phyloP scores from a whole-genome alignment of 2,888 invertebrate genomes.

The Phania funesta region DNA sequence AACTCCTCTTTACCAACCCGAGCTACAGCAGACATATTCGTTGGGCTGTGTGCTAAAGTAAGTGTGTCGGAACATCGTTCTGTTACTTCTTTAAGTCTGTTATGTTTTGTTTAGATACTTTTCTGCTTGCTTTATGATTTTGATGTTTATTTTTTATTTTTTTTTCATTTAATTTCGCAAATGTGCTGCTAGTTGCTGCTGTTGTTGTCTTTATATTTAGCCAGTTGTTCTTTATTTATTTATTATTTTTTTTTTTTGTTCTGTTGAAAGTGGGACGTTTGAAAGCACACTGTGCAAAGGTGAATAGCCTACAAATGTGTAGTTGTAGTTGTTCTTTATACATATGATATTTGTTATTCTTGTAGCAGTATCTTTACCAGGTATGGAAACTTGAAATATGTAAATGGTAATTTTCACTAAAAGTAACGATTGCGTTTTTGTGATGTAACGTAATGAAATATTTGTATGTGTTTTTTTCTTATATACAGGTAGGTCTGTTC shows the following conservation, averaged over 20 bases:
- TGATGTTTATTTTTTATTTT: conserved; percentile 21
- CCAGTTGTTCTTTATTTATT: conserved; percentile 37
- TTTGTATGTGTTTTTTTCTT: too few species aligned
- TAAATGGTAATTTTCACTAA: too few species aligned
- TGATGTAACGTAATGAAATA: too few species aligned
- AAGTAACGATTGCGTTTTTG: too few species aligned
- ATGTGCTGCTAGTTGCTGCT: conserved; percentile 33
- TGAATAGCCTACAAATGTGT: conserved; percentile 77
- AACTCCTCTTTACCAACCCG: neutral
- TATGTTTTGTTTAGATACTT: conserved; percentile 54
- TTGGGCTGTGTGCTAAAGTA: conserved; percentile 37
- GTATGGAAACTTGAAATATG: too few species aligned
- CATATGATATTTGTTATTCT: conserved; percentile 5
- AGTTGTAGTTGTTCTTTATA: conserved; percentile 20
- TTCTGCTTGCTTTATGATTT: conserved; percentile 14
- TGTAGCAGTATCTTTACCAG: conserved; percentile 41
- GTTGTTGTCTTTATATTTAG: conserved; percentile 51
- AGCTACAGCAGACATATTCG: conserved; percentile 36
- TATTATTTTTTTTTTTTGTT: conserved; percentile 24
- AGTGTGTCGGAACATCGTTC: conserved; percentile 62
- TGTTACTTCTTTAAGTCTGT: conserved; percentile 57
- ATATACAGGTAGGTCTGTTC: too few species aligned
- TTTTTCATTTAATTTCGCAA: conserved; percentile 24
- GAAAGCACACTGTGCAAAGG: conserved; percentile 72
- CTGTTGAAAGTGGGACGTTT: conserved; percentile 70